These are phyloP conservation scores for Achlya flavicornis DNA, from an alignment of 2,888 invertebrate genomes.

Conservation along the genomic window DNA sequence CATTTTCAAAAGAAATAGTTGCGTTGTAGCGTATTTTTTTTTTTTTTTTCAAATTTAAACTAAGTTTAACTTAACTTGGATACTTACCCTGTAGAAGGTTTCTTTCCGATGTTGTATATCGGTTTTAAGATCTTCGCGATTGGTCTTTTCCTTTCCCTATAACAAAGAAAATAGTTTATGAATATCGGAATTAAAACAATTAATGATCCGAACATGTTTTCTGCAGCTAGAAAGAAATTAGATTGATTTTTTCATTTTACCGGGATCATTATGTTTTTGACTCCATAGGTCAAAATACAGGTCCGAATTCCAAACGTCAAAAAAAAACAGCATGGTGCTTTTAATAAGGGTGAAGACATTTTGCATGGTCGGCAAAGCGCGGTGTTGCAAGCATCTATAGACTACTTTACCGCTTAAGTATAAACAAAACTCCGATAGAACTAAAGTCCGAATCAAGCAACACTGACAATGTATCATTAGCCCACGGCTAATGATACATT, in stretches of 20 bases:
- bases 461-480: no score
- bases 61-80: no score
- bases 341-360: no score
- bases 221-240: background rate
- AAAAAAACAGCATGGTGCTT: background rate
- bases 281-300: no score
- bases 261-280: no score
- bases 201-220: background rate
- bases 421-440: background rate
- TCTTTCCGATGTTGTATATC: conserved; percentile 80
- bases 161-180: conserved; percentile 54
- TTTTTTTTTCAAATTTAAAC: no score
- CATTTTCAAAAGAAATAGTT: no score
- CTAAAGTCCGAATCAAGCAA: background rate
- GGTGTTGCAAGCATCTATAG: no score
- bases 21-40: no score
- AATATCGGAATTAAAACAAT: background rate
- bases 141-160: conserved; percentile 75
- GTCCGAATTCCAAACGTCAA: background rate
- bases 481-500: background rate
- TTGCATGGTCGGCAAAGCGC: no score
- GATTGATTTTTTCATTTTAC: no score
- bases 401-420: no score
- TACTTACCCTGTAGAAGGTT: conserved; percentile 75
- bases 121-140: conserved; percentile 77